These are phyloP conservation scores for Cryptus viduatorius DNA, from an alignment of 2,888 invertebrate genomes.

Conservation along the genomic window DNA sequence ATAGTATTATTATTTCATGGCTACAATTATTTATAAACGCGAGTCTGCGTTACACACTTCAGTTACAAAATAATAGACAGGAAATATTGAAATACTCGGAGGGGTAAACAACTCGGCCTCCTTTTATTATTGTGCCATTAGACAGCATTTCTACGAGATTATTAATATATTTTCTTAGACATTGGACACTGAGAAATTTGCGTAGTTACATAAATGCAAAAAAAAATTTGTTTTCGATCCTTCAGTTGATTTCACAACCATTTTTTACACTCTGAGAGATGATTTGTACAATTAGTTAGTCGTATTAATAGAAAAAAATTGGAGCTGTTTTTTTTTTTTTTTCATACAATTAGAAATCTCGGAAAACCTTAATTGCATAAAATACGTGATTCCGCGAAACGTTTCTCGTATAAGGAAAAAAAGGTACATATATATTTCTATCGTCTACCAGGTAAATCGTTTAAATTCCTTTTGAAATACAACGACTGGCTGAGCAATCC, in stretches of 20 bases:
- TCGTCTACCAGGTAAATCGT: neutral
- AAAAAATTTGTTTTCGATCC: neutral
- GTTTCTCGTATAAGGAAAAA: no score
- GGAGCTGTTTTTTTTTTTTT: no score
- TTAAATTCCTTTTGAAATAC: neutral
- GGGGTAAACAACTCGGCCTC: constrained; percentile 3
- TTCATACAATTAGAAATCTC: no score
- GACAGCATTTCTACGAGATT: constrained; percentile 12
- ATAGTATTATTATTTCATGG: neutral
- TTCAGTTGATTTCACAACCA: no score
- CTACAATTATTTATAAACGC: neutral
- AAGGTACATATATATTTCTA: neutral
- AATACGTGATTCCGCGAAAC: no score
- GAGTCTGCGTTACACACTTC: neutral
- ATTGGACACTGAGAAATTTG: neutral
- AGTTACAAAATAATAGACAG: constrained; percentile 11
- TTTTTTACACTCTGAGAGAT: no score
- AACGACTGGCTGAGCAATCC: constrained; percentile 5
- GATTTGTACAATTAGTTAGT: no score
- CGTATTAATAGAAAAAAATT: no score
- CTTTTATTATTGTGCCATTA: neutral
- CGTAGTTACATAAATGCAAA: neutral
- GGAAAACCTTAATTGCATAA: no score
- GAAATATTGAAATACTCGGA: constrained; percentile 12
- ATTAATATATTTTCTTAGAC: neutral